Conservation (phyloP, 2,888 invertebrate genomes). For the Tipula vernalis region DNA sequence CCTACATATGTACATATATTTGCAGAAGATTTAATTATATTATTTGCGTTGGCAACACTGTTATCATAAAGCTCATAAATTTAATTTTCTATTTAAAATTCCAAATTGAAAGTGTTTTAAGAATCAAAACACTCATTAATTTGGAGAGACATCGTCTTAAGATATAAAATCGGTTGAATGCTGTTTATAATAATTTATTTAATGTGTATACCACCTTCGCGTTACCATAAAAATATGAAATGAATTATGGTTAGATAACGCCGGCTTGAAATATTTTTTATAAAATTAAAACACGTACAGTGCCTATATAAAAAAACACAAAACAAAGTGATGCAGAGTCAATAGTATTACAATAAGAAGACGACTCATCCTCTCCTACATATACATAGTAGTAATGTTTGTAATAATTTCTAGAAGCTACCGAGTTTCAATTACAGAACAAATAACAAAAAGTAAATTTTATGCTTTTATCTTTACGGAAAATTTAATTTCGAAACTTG, state of each 20-base stretch:
- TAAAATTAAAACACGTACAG: not conserved
- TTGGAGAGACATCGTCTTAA: not conserved
- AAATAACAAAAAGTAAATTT: not conserved
- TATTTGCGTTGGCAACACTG: not conserved
- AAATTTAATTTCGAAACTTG: not conserved
- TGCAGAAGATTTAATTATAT: not conserved
- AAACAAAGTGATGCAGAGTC: not conserved
- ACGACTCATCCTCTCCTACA: not conserved
- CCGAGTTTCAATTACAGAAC: not conserved
- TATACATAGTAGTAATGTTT: not conserved
- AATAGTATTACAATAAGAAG: not conserved
- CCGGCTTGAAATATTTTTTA: not conserved
- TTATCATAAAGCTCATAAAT: not conserved
- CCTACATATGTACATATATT: not conserved
- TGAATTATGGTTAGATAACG: not conserved
- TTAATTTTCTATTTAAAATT: not conserved
- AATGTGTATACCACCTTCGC: not conserved
- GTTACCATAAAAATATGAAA: not conserved
- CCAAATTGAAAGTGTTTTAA: not conserved
- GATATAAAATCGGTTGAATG: not conserved
- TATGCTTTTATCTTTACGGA: not conserved
- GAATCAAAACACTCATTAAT: not conserved
- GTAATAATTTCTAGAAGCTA: not conserved
- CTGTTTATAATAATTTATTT: not conserved
- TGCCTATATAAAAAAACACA: not conserved